Percentiles rank a stretch among this genome's conserved stretches.
phyloP scores from a whole-genome alignment of 1,140 invertebrate genomes.

The Halictus rubicundus region DNA sequence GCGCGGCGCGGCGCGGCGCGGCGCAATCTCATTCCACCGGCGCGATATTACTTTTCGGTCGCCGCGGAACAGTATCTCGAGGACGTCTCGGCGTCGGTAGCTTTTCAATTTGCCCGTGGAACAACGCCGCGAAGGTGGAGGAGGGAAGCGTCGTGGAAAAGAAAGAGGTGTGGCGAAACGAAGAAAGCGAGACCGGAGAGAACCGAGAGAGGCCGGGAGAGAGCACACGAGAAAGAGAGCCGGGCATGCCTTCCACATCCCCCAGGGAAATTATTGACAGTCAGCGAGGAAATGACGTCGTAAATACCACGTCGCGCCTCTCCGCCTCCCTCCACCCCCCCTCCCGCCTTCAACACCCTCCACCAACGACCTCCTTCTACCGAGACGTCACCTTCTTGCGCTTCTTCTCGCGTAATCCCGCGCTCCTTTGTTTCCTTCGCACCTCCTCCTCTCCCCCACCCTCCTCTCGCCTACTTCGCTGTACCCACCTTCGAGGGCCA shows the following conservation, averaged over 20 bases:
- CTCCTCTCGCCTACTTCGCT: neutral
- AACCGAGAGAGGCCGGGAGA: too few species aligned
- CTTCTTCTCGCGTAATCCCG: conserved; percentile 62
- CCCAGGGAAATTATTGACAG: conserved; percentile 80
- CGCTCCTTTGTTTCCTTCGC: conserved; percentile 62
- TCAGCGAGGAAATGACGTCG: conserved; percentile 80
- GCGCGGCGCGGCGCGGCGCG: neutral
- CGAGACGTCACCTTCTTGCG: conserved; percentile 32
- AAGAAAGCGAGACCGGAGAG: conserved; percentile 35
- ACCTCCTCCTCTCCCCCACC: neutral
- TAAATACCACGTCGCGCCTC: conserved; percentile 77
- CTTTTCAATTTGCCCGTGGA: conserved; percentile 71
- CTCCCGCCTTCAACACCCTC: conserved; percentile 11
- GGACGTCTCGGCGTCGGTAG: conserved; percentile 53
- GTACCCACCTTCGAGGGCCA: neutral
- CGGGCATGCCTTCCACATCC: conserved; percentile 72
- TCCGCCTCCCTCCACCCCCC: conserved; percentile 54
- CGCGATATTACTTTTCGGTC: conserved; percentile 58
- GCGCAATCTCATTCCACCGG: conserved; percentile 39
- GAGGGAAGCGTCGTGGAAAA: conserved; percentile 14
- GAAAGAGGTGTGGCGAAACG: conserved; percentile 31
- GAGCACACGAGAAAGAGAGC: conserved; percentile 50
- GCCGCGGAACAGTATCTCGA: conserved; percentile 43
- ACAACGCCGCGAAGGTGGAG: conserved; percentile 44
- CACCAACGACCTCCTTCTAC: conserved; percentile 19